Evolutionary conservation across 1,140 invertebrate species (phyloP).

Genomic region (Macrotrachela quadricornifera): DNA sequence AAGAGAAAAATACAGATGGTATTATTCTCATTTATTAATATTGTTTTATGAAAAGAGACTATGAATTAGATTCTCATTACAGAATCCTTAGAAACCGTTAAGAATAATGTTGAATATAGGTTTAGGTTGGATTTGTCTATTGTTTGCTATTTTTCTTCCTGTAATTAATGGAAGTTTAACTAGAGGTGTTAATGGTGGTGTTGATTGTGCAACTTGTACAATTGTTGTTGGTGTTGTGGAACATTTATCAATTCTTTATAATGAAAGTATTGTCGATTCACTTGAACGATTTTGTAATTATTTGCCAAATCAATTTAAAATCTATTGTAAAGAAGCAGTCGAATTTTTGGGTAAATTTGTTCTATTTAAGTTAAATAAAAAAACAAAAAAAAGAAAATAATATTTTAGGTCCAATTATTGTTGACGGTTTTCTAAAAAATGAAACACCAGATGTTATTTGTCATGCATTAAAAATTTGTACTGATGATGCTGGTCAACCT

Average conservation of each 20-base stretch:
- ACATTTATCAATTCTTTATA: constrained; percentile 19
- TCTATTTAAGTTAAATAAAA: constrained; percentile 14
- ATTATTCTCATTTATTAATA: too few species aligned
- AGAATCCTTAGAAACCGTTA: too few species aligned
- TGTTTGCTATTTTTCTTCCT: too few species aligned
- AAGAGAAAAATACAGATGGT: too few species aligned
- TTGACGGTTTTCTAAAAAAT: constrained; percentile 11
- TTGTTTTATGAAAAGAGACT: too few species aligned
- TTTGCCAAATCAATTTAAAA: constrained; percentile 12
- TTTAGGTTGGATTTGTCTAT: too few species aligned
- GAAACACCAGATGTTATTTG: constrained; percentile 21
- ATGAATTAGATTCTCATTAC: too few species aligned
- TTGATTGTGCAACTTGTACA: constrained; percentile 17
- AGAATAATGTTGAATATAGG: too few species aligned
- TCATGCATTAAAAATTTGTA: constrained; percentile 15
- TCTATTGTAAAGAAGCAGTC: constrained; percentile 12
- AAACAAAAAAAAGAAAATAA: neutral
- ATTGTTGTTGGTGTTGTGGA: constrained; percentile 17
- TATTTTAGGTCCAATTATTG: too few species aligned
- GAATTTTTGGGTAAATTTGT: constrained; percentile 13
- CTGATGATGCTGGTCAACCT: constrained; percentile 11
- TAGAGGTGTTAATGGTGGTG: neutral
- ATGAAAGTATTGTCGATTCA: constrained; percentile 15
- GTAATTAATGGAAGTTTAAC: too few species aligned
- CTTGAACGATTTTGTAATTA: constrained; percentile 16